Percentiles rank a stretch among this genome's conserved stretches.
Evolutionary conservation across 2,888 invertebrate species (phyloP).

Genomic region (Byasa hedistus): DNA sequence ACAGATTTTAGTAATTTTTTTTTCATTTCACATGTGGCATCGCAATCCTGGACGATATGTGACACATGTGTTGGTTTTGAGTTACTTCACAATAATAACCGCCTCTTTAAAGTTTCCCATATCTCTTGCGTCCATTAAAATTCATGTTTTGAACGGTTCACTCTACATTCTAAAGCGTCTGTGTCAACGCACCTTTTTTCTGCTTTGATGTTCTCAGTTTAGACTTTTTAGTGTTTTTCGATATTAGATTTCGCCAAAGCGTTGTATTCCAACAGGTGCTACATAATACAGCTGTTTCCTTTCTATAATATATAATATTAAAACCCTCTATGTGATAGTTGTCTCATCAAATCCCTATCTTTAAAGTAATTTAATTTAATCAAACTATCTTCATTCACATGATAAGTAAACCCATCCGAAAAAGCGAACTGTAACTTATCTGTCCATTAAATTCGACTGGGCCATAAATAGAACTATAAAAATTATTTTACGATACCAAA

Average conservation of each 20-base stretch:
- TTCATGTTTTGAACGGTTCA: conserved; percentile 52
- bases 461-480: conserved; percentile 77
- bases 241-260: conserved; percentile 45
- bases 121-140: conserved; percentile 60
- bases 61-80: conserved; percentile 78
- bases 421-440: conserved; percentile 71
- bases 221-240: conserved; percentile 57
- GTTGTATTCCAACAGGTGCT: conserved; percentile 57
- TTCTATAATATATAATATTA: conserved; percentile 27
- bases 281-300: conserved; percentile 44
- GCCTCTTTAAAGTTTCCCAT: conserved; percentile 72
- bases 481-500: conserved; percentile 72
- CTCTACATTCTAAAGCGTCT: conserved; percentile 50
- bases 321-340: too few relatives aligned
- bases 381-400: neutral
- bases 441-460: conserved; percentile 68
- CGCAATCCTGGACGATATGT: conserved; percentile 79
- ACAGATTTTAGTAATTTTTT: conserved; percentile 76
- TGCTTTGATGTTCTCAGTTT: conserved; percentile 66
- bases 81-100: conserved; percentile 76
- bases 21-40: conserved; percentile 77
- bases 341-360: neutral
- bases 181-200: conserved; percentile 57
- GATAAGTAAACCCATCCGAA: conserved; percentile 62
- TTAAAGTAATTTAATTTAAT: too few relatives aligned